phyloP scores from a whole-genome alignment of 2,113 vertebrate species.

The Labeo catla region DNA sequence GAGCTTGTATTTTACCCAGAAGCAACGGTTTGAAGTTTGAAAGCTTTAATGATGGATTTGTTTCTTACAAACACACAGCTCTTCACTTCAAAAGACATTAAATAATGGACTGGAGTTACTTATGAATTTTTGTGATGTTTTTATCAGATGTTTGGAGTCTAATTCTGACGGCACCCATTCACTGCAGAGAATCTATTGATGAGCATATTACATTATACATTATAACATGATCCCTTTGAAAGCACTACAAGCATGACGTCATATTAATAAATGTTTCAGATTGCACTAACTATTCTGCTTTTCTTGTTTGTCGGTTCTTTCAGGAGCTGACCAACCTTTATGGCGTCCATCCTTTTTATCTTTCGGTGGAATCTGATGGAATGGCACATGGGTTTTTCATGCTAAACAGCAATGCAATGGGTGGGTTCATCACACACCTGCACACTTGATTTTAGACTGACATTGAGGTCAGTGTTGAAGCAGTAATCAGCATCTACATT shows the following conservation, averaged over 20 bases:
- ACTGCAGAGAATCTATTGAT: background rate
- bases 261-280: background rate
- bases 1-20: too few relatives aligned
- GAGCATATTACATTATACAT: background rate
- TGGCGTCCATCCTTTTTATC: constrained; percentile 88
- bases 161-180: background rate
- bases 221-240: background rate
- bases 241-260: background rate
- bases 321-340: constrained; percentile 87
- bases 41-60: background rate
- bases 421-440: constrained; percentile 58
- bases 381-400: constrained; percentile 86
- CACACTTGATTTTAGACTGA: background rate
- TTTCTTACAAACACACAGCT: background rate
- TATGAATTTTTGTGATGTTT: background rate
- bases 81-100: background rate
- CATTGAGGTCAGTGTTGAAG: background rate
- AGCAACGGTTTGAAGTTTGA: background rate
- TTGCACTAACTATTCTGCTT: background rate
- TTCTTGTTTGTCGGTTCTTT: background rate
- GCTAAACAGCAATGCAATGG: constrained; percentile 89
- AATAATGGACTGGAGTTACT: background rate
- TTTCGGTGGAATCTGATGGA: constrained; percentile 82
- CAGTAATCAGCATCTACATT: background rate
- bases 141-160: background rate